These are phyloP conservation scores for Pterostichus niger DNA, from an alignment of 2,888 invertebrate species.

Conservation along the genomic window DNA sequence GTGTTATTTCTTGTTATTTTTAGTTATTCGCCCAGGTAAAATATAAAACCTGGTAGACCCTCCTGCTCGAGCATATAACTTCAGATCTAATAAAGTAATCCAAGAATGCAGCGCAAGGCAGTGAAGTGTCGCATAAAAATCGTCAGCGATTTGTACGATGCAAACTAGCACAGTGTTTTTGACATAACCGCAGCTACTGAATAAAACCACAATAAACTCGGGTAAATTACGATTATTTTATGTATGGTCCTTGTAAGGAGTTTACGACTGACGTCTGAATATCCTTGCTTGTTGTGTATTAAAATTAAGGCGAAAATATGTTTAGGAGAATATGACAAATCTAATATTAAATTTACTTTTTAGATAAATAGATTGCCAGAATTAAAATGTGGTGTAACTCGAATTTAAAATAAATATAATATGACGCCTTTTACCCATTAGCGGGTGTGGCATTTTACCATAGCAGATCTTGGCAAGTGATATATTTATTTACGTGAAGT, in stretches of 20 bases:
- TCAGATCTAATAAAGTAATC: conserved; percentile 39
- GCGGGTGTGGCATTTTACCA: no score
- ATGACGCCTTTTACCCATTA: no score
- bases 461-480: no score
- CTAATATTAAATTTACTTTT: no score
- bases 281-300: conserved; percentile 14
- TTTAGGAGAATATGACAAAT: background rate
- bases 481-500: no score
- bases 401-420: no score
- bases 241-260: conserved; percentile 32
- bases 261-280: conserved; percentile 26
- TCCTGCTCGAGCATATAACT: background rate
- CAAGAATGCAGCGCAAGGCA: conserved; percentile 32
- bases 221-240: conserved; percentile 44
- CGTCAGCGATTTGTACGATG: conserved; percentile 15
- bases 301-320: conserved; percentile 40
- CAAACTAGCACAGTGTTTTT: conserved; percentile 39
- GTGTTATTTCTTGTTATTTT: no score
- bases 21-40: no score
- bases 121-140: conserved; percentile 24
- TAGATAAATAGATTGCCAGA: no score
- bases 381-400: no score
- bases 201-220: conserved; percentile 46
- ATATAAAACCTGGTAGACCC: no score
- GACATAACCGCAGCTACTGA: conserved; percentile 24